Evolutionary conservation across 2,888 invertebrate genomes (phyloP), one percentile per base, ranked within the genome.

Genomic region (Mimumesa dahlbomi): DNA sequence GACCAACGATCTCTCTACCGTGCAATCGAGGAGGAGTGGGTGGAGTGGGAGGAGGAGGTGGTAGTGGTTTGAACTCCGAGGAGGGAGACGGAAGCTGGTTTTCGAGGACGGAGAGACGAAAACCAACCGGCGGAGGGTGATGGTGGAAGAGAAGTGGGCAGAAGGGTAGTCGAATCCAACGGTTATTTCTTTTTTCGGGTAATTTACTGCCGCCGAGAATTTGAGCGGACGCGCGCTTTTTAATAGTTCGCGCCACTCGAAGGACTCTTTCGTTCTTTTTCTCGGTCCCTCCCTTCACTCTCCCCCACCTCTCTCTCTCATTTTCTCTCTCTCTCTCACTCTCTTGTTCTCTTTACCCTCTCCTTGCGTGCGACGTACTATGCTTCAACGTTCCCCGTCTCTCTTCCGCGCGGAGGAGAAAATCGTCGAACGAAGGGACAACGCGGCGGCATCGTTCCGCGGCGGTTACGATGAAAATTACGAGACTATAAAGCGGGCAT

Each of bases 191-290:
- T 84, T 83, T 83, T 84, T 79, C 78, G 72, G 81, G 82, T 87
- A 88, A 88, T 89, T 88, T 88, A 88, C 84, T 85, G 81, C 84
- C 83, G 73, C 64, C 81, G 83, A 85, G 85, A 88, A 88, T 88
- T 88, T 81, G 82, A 86, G 81, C 85, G 82, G 84, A 85, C 86
- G 83, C 85, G 81, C 82, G 83, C 80, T 85, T 86, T 86, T 86
- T 83, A 84, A 86, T 86, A 85, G 85, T 85, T 84, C 75, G 81
- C 82, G 80, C 73, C 81, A 77, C 75, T 75, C 74, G 73, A 80
- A 75, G 74, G 75, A 83, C 73, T 69, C 74, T 59, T 13, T 46
- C 72, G 40, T 72, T 49, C 61, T 58, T 48, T 56, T 40, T 38
- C 46, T 19, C 19, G 21, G 38, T 16, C 34, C 22, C 29, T 34